Evolutionary conservation across 2,888 invertebrate species (phyloP).

Genomic region (Adelognathus sp.): DNA sequence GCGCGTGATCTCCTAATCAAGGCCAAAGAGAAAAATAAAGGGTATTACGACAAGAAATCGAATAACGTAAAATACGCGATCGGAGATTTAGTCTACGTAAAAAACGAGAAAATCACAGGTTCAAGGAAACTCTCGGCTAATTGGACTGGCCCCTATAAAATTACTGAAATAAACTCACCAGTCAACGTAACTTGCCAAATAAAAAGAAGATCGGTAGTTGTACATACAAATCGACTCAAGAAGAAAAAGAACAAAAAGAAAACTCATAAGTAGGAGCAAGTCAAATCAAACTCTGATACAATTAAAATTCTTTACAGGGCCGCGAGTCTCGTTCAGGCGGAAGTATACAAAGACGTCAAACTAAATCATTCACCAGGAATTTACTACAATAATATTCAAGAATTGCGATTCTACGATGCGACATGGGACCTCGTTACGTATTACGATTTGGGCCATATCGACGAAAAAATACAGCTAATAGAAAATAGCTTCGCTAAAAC

Average conservation of each 20-base stretch:
- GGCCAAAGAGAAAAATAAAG: conserved; percentile 62
- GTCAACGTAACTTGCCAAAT: conserved; percentile 51
- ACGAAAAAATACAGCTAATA: conserved; percentile 5
- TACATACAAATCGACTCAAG: conserved; percentile 6
- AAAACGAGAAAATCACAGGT: conserved; percentile 40
- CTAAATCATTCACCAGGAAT: conserved; percentile 41
- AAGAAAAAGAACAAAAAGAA: background rate
- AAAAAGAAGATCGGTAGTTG: conserved; percentile 40
- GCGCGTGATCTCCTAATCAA: background rate
- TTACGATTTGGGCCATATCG: background rate
- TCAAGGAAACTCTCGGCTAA: conserved; percentile 22
- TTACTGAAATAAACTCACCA: conserved; percentile 57
- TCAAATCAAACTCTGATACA: background rate
- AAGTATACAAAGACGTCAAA: conserved; percentile 20
- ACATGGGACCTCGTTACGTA: conserved; percentile 16
- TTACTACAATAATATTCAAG: conserved; percentile 44
- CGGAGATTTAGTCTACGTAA: conserved; percentile 60
- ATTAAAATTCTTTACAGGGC: background rate
- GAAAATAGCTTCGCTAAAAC: conserved; percentile 1
- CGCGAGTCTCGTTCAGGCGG: background rate
- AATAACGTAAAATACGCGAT: conserved; percentile 51
- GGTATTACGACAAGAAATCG: conserved; percentile 59
- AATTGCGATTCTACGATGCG: conserved; percentile 30
- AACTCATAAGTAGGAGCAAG: no score
- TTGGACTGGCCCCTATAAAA: conserved; percentile 57